Evolutionary conservation across 2,888 invertebrate species (phyloP).

Genomic region (Eudasyphora cyanicolor): DNA sequence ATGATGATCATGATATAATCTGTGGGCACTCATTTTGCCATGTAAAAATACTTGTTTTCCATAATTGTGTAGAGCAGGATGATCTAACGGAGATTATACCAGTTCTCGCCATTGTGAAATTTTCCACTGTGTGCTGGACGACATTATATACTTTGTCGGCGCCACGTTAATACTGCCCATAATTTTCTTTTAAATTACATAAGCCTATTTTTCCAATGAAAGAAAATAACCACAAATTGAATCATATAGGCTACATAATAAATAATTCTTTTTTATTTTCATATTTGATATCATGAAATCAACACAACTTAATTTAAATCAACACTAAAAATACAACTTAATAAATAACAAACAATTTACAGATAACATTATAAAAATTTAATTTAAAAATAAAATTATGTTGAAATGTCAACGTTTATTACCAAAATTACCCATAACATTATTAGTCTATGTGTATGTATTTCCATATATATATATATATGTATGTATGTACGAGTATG

Average conservation of each 20-base stretch:
- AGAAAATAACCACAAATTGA: constrained; percentile 12
- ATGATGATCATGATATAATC: too few species aligned
- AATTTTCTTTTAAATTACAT: neutral
- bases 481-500: constrained; percentile 17
- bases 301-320: neutral
- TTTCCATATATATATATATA: neutral
- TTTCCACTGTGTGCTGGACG: too few species aligned
- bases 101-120: too few species aligned
- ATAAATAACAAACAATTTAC: neutral
- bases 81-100: too few species aligned
- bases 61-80: too few species aligned
- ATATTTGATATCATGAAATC: neutral
- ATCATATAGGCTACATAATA: neutral
- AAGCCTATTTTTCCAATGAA: too few species aligned
- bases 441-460: neutral
- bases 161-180: too few species aligned
- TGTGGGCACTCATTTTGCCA: too few species aligned
- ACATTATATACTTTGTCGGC: too few species aligned
- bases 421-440: neutral
- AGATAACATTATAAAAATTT: neutral
- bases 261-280: neutral
- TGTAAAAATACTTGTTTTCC: too few species aligned
- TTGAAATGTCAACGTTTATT: neutral
- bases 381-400: neutral
- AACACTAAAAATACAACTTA: neutral